Evolutionary conservation across 2,797 vertebrate species (phyloP), one percentile per base, ranked within the genome.

Genomic region (Hydrocynus forskahlii): DNA sequence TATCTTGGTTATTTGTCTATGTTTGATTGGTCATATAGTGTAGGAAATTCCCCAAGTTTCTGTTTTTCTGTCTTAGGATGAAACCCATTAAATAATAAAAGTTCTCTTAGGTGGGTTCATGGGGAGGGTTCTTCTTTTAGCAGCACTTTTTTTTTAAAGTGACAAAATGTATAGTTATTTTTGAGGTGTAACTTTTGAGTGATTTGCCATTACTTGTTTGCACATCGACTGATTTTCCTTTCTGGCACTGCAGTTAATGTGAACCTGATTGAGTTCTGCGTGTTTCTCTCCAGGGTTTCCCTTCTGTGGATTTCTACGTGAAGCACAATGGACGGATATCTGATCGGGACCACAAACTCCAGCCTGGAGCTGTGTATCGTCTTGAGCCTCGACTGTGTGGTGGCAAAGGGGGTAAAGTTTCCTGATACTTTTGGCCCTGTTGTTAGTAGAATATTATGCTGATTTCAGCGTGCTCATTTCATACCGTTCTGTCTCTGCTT

Each of bases 331-430:
- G 97, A 0, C 89, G 55, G 0, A 87, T 92, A 14, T 80, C 86
- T 0, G 62, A 8, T 0, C 25, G 73, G 9, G 88, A 91, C 0
- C 94, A 94, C 0, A 16, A 45, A 0, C 83, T 99, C 74, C 95
- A 92, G 72, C 71, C 89, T 85, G 98, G 97, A 40, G 88, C 88
- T 0, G 21, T 96, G 79, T 99, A 99, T 67, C 96, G 89, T 21
- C 68, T 99, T 93, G 96, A 97, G 81, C 94, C 95, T 5, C 95
- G 97, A 0, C 93, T 99, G 23, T 83, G 84, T 25, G 98, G 97
- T 10, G 98, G 98, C 48, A 99, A 99, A 93, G 98, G 98, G 95
- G 98, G 98, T 98, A 86, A 75, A 35, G n/a, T 14, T 9, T 45
- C 21, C 3, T 13, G 0, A 23, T 21, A 29, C 2, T 10, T 62